phyloP scores from a whole-genome alignment of 2,888 invertebrate genomes.

The Diloba caeruleocephala region DNA sequence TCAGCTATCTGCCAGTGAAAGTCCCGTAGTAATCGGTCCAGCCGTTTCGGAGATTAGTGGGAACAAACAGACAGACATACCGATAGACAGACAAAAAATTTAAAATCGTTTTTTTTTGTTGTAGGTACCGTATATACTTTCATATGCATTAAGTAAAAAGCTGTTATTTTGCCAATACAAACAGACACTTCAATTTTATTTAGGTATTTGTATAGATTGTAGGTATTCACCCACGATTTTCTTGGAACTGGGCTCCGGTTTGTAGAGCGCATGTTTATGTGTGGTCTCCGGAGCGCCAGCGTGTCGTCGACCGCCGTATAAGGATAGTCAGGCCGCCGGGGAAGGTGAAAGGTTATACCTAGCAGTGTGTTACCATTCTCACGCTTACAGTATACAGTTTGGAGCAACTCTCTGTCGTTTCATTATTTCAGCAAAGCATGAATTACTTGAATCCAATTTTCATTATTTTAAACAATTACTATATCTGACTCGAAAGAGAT shows the following conservation, averaged over 20 bases:
- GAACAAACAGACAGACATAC: no score
- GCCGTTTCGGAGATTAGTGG: no score
- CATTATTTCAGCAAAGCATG: slow-evolving; percentile 7
- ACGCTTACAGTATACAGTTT: slow-evolving; percentile 55
- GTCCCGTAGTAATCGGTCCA: no score
- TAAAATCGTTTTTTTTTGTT: no score
- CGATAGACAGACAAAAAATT: no score
- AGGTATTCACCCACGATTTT: slow-evolving; percentile 57
- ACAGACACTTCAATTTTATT: no score
- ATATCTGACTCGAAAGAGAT: background rate
- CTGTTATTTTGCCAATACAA: no score
- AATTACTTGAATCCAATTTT: no score
- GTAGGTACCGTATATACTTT: no score
- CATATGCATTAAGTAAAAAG: no score
- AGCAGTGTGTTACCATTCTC: slow-evolving; percentile 69
- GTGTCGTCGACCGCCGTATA: slow-evolving; percentile 61
- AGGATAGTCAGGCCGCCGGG: slow-evolving; percentile 58
- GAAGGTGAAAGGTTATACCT: slow-evolving; percentile 78
- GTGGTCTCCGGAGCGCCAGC: slow-evolving; percentile 67
- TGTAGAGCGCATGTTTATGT: slow-evolving; percentile 50
- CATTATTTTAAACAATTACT: background rate
- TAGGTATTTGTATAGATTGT: no score
- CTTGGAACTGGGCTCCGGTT: slow-evolving; percentile 53
- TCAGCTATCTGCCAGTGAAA: no score
- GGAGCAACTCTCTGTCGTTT: background rate